These are phyloP conservation scores for Drosophila suzukii DNA, from an alignment of 1,140 invertebrate genomes.

Conservation along the genomic window DNA sequence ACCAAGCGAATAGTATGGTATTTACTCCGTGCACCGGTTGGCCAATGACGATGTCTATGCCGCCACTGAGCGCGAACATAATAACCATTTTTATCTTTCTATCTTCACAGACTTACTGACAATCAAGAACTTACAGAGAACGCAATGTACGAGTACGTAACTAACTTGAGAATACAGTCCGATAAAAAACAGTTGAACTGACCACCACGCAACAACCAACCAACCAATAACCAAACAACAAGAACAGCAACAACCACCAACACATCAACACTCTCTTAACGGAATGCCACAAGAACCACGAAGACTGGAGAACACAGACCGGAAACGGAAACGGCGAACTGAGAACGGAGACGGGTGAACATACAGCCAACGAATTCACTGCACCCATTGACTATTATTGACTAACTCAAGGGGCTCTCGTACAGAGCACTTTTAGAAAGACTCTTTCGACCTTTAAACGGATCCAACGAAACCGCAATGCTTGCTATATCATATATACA, in stretches of 20 bases:
- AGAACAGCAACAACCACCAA: slow-evolving; percentile 16
- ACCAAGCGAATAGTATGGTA: slow-evolving; percentile 27
- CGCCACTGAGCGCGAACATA: slow-evolving; percentile 63
- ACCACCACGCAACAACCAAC: slow-evolving; percentile 52
- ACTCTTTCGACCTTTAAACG: slow-evolving; percentile 66
- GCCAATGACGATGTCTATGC: slow-evolving; percentile 40
- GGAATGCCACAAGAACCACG: no score
- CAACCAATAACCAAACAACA: slow-evolving; percentile 42
- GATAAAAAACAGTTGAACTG: slow-evolving; percentile 67
- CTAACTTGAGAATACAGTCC: slow-evolving; percentile 60
- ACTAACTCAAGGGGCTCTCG: slow-evolving; percentile 43
- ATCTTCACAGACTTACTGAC: slow-evolving; percentile 80
- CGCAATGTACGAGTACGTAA: slow-evolving; percentile 78
- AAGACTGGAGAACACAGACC: slow-evolving; percentile 11
- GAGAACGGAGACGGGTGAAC: slow-evolving; percentile 3
- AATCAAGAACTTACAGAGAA: slow-evolving; percentile 75
- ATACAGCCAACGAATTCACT: slow-evolving; percentile 42
- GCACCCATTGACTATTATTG: slow-evolving; percentile 57
- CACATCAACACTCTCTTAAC: slow-evolving; percentile 11
- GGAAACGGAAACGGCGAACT: slow-evolving; percentile 42
- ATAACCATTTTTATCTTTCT: slow-evolving; percentile 80
- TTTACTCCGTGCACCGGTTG: slow-evolving; percentile 37
- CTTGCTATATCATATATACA: slow-evolving; percentile 42
- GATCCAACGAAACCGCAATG: slow-evolving; percentile 73
- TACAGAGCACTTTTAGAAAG: slow-evolving; percentile 22